Conservation (phyloP, 2,888 invertebrate genomes). For the Meganola albula region DNA sequence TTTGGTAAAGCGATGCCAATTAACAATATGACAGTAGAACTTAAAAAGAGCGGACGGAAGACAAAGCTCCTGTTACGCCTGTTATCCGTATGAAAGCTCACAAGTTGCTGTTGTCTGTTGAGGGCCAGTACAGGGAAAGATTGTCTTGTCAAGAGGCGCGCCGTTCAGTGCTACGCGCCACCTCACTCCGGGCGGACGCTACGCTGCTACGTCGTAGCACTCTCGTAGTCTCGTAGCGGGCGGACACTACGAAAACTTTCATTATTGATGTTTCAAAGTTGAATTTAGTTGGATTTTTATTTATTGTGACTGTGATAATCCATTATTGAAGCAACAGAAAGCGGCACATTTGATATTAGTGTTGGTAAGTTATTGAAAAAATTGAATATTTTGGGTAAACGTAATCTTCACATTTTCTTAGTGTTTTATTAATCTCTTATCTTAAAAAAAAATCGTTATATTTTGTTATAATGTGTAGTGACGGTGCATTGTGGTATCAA, state of each 20-base stretch:
- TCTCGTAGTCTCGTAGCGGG: slow-evolving; percentile 36
- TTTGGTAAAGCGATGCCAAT: slow-evolving; percentile 31
- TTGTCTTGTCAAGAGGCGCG: slow-evolving; percentile 67
- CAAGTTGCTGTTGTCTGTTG: slow-evolving; percentile 63
- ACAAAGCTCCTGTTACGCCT: slow-evolving; percentile 59
- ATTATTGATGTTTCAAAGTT: slow-evolving; percentile 12
- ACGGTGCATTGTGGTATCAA: too few relatives aligned
- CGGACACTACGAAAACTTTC: slow-evolving; percentile 37
- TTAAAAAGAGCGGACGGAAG: slow-evolving; percentile 46
- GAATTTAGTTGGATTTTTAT: slow-evolving; percentile 14
- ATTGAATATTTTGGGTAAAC: too few relatives aligned
- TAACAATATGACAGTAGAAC: slow-evolving; percentile 39
- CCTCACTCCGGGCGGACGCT: slow-evolving; percentile 60
- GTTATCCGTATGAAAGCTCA: slow-evolving; percentile 65
- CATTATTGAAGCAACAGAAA: slow-evolving; percentile 25
- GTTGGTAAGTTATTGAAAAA: slow-evolving; percentile 64
- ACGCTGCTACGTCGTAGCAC: slow-evolving; percentile 33
- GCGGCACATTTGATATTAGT: slow-evolving; percentile 38
- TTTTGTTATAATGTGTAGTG: too few relatives aligned
- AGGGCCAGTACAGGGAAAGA: slow-evolving; percentile 65
- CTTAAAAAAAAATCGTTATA: too few relatives aligned
- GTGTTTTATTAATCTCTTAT: too few relatives aligned
- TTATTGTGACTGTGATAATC: slow-evolving; percentile 15
- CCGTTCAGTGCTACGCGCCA: slow-evolving; percentile 64
- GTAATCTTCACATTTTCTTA: too few relatives aligned